Evolutionary conservation across 2,888 invertebrate genomes (phyloP), one percentile per base, ranked within the genome.

Genomic region (Ptilodon capucinus): DNA sequence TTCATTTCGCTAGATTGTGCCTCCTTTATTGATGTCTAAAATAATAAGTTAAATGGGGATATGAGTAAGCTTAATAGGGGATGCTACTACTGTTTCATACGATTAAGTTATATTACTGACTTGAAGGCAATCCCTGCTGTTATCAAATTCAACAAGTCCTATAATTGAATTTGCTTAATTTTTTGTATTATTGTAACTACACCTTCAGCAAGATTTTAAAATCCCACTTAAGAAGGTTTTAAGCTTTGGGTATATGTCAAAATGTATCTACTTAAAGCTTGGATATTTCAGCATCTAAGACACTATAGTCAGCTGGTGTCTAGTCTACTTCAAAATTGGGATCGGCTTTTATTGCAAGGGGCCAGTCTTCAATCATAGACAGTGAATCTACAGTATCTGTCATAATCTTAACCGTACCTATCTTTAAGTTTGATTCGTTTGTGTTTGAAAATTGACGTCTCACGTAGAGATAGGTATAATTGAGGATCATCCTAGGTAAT

Each of bases 21-120:
- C 70, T 84, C 79, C 67, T 87, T 84, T 64, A 88, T 71, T 64
- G 73, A 79, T 51, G 78, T 81, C 91, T 90, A 88, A 77, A 90
- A 87, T 76, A 64, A 83, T 46, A 79, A 84, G 77, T 81, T 80
- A 76, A n/a, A 68, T 72, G 52, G 68, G 76, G 61, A 60, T 60
- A 65, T 79, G 64, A 78, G 66, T 76, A 86, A 87, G 86, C 86
- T 63, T 74, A 54, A 79, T 53, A 55, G 57, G 74, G 76, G 48
- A 32, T 66, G 71, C 48, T 43, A 34, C 42, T 42, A 54, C 42
- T 43, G 40, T 41, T 44, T 35, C 40, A 42, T 46, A 39, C 51
- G 23, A 39, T 45, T 35, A 45, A 32, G 34, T 48, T 32, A n/a
- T n/a, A n/a, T n/a, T 11, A 16, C 36, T 40, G 16, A 25, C 36